Evolutionary conservation across 2,888 invertebrate genomes (phyloP).

Genomic region (Ferrisia virgata): DNA sequence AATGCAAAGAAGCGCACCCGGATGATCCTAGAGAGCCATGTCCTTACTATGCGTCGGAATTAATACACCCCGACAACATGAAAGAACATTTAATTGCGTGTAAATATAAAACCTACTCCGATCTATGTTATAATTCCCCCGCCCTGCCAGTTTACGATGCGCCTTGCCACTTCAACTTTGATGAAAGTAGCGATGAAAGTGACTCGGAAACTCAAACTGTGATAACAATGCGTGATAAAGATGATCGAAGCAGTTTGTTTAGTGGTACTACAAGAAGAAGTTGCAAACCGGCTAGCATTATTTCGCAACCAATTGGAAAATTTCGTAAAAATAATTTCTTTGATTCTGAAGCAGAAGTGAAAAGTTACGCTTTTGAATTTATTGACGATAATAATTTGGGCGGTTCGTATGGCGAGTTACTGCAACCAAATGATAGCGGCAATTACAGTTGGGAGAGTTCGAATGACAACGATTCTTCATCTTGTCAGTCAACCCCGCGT

Average conservation of each 20-base stretch:
- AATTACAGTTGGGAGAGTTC: not conserved
- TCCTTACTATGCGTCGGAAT: slow-evolving; percentile 48
- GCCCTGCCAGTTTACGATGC: not conserved
- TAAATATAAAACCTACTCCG: not conserved
- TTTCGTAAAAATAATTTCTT: not conserved
- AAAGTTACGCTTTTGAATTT: not conserved
- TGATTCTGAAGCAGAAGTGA: not conserved
- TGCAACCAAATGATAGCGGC: not conserved
- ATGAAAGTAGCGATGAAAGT: not conserved
- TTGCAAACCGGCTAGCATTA: not conserved
- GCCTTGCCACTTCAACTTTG: not conserved
- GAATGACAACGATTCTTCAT: not conserved
- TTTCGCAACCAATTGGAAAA: not conserved
- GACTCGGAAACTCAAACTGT: not conserved
- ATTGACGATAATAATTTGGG: not conserved
- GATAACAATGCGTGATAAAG: not conserved
- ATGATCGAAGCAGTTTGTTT: not conserved
- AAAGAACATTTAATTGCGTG: slow-evolving; percentile 45
- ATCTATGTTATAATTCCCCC: not conserved
- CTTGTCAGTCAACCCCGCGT: not conserved
- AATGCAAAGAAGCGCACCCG: slow-evolving; percentile 46
- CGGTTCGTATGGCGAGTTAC: not conserved
- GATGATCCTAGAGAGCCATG: slow-evolving; percentile 47
- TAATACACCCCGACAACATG: slow-evolving; percentile 46
- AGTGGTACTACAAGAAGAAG: not conserved